Evolutionary conservation across 2,113 vertebrate species (phyloP), one percentile per base, ranked within the genome.

Genomic region (Pseudopipra pipra): DNA sequence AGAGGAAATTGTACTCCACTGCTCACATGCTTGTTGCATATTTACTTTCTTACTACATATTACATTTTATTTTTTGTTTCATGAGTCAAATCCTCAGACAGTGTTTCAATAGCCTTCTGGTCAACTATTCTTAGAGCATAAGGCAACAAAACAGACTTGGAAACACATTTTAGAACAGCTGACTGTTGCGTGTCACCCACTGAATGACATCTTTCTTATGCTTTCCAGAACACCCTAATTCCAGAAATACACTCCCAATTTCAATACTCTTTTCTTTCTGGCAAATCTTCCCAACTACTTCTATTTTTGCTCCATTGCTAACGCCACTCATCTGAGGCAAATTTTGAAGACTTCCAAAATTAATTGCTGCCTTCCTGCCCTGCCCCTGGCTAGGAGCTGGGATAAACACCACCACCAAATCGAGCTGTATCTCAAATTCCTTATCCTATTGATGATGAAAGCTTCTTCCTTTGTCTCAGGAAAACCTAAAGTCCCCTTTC

Each of bases 341-440:
- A 87, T 87, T 94, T 74, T 85, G 61, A 94, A 77, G 62, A 91
- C 91, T 91, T 96, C 65, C 84, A 96, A 88, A 92, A 95, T 90
- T 80, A 81, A 93, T 94, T 81, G 72, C 70, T 63, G 87, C 62
- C 77, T 89, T 94, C 87, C 89, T 96, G 52, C 91, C 78, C 81
- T 79, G 93, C 91, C 91, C 87, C 93, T 87, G 84, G 86, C 89
- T 78, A 87, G 70, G 86, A 61, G 77, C 56, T 96, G 91, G 73
- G 65, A 87, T 30, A 91, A 95, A 94, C 73, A 94, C 56, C 61
- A 86, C 27, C 61, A 87, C 21, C 0, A 0, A 78, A 92, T 24
- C 31, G 56, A 81, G 44, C 68, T 68, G 70, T 43, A 85, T 78
- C 80, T 89, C 68, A 72, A 55, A 72, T 72, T 91, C 73, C 52